phyloP scores from a whole-genome alignment of 2,888 invertebrate genomes.

The Apantesis nais region DNA sequence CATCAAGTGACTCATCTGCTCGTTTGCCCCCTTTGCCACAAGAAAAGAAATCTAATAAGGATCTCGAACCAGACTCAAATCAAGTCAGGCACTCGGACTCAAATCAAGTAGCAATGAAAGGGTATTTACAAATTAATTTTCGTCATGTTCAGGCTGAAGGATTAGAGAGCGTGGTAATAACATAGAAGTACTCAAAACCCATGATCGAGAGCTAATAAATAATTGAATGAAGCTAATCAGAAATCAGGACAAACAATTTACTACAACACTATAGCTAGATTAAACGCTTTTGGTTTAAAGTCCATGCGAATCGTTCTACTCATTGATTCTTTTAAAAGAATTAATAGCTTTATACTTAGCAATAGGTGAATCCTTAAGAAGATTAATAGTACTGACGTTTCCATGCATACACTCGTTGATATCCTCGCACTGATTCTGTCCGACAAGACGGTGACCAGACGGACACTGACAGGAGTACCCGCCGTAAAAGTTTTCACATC shows the following conservation, averaged over 20 bases:
- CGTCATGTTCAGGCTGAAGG: too few species aligned
- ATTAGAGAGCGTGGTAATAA: too few species aligned
- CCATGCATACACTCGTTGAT: constrained; percentile 92
- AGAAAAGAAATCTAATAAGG: too few species aligned
- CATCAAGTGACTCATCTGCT: too few species aligned
- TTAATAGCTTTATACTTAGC: neutral
- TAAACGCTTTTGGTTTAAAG: too few species aligned
- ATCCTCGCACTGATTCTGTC: constrained; percentile 90
- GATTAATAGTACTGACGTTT: constrained; percentile 58
- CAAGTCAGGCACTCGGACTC: too few species aligned
- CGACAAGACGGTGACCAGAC: constrained; percentile 87
- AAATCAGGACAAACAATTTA: neutral
- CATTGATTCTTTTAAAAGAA: too few species aligned
- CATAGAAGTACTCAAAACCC: neutral
- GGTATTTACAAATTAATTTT: too few species aligned
- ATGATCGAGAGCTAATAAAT: neutral
- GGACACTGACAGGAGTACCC: constrained; percentile 93
- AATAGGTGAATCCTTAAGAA: neutral
- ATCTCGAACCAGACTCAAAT: too few species aligned
- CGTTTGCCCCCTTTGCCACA: too few species aligned
- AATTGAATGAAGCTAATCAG: neutral
- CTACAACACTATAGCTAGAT: too few species aligned
- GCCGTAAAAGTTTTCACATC: constrained; percentile 94
- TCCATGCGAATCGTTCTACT: too few species aligned
- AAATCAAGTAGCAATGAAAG: neutral